Percentiles rank a stretch among this genome's conserved stretches.
These are phyloP conservation scores for Tursiops truncatus DNA, from an alignment of 2,113 vertebrate species.

Conservation along the genomic window DNA sequence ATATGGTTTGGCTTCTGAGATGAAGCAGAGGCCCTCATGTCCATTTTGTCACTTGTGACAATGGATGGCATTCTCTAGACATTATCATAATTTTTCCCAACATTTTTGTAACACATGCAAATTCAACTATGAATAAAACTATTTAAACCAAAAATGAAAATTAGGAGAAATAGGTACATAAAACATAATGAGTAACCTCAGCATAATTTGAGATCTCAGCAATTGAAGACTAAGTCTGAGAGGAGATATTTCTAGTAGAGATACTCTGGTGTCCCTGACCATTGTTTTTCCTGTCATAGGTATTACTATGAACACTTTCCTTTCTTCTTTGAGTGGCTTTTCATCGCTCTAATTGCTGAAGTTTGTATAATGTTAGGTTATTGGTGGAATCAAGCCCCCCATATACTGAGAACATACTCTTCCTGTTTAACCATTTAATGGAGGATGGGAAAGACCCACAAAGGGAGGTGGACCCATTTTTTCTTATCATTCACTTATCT, in stretches of 20 bases:
- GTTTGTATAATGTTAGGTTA: constrained; percentile 90
- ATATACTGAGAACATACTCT: constrained; percentile 81
- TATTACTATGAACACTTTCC: constrained; percentile 77
- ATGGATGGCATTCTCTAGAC: not conserved
- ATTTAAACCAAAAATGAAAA: not conserved
- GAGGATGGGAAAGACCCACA: constrained; percentile 85
- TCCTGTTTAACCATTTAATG: constrained; percentile 90
- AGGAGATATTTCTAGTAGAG: not conserved
- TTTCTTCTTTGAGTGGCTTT: constrained; percentile 85
- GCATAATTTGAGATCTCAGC: not conserved
- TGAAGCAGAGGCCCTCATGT: not conserved
- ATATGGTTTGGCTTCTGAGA: not conserved
- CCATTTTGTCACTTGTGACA: not conserved
- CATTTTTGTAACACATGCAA: not conserved
- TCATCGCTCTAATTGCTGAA: constrained; percentile 88
- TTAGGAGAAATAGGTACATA: not conserved
- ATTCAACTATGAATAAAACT: not conserved
- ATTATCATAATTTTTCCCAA: not conserved
- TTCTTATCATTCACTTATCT: constrained; percentile 88
- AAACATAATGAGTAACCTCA: not conserved
- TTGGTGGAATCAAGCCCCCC: constrained; percentile 87
- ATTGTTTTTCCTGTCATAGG: not conserved
- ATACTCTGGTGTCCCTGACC: not conserved
- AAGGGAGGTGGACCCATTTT: constrained; percentile 84
- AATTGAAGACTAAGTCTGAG: not conserved